Conservation (phyloP, 2,888 invertebrate genomes). For the Cerceris rybyensis region DNA sequence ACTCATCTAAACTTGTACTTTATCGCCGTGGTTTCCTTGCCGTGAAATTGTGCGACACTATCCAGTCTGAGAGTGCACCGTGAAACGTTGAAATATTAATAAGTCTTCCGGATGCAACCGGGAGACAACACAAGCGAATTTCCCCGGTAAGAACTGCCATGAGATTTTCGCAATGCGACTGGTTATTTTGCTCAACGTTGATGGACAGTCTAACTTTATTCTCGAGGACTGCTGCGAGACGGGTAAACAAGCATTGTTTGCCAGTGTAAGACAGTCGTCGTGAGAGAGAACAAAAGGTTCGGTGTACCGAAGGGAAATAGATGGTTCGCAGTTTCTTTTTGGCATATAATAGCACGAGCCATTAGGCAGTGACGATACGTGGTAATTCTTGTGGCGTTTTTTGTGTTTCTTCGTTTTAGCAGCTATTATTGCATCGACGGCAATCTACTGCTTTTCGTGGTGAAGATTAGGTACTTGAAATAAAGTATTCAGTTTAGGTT, state of each 20-base stretch:
- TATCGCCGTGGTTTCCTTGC: no score
- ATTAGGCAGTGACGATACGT: background rate
- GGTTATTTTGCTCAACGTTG: background rate
- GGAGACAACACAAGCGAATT: background rate
- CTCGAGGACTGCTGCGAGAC: background rate
- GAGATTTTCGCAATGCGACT: background rate
- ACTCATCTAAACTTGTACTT: background rate
- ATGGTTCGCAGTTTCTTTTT: background rate
- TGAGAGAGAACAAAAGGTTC: background rate
- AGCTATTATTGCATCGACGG: no score
- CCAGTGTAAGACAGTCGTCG: background rate
- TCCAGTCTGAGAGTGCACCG: constrained; percentile 4
- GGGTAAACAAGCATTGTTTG: background rate
- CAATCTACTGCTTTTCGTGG: no score
- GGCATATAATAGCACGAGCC: background rate
- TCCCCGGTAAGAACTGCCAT: background rate
- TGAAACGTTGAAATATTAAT: constrained; percentile 19
- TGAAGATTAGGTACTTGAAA: no score
- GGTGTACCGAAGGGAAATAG: background rate
- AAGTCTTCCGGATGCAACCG: constrained; percentile 4
- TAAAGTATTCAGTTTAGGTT: no score
- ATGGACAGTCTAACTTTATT: background rate
- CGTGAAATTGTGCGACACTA: background rate
- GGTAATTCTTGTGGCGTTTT: background rate
- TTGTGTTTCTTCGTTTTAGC: background rate